phyloP scores from a whole-genome alignment of 64 coral and sea anemone species.

The Actinia tenebrosa region DNA sequence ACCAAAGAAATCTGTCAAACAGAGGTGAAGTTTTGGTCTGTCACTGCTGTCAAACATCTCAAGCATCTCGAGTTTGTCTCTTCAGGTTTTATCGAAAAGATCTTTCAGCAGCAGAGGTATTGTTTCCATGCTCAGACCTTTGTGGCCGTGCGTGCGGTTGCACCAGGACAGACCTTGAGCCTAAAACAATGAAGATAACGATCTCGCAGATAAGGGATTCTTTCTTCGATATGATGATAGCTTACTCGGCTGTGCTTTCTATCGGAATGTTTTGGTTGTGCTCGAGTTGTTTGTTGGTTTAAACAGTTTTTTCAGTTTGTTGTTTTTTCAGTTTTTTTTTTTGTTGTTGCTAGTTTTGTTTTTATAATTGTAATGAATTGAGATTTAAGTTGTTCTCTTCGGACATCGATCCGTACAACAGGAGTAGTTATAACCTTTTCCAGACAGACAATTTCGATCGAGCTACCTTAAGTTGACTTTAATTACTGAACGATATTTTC shows the following conservation, averaged over 20 bases:
- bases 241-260: neutral
- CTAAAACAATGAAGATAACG: slow-evolving; percentile 14
- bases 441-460: no score
- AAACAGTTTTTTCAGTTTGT: neutral
- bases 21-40: neutral
- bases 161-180: neutral
- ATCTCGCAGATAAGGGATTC: neutral
- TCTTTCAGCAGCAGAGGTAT: neutral
- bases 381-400: neutral
- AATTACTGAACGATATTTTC: no score
- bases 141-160: neutral
- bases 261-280: neutral
- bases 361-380: neutral
- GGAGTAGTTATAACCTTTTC: no score
- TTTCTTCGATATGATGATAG: neutral
- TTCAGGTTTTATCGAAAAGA: slow-evolving; percentile 19
- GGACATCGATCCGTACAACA: no score
- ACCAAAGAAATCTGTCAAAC: neutral
- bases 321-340: neutral
- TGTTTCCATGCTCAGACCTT: slow-evolving; percentile 7
- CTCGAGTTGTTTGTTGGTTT: neutral
- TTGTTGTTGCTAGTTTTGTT: neutral
- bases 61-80: neutral
- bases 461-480: no score
- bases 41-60: slow-evolving; percentile 4